Percentiles rank a stretch among this genome's conserved stretches.
These are phyloP conservation scores for Steinernema feltiae DNA, from an alignment of 1,140 invertebrate genomes.

Conservation along the genomic window DNA sequence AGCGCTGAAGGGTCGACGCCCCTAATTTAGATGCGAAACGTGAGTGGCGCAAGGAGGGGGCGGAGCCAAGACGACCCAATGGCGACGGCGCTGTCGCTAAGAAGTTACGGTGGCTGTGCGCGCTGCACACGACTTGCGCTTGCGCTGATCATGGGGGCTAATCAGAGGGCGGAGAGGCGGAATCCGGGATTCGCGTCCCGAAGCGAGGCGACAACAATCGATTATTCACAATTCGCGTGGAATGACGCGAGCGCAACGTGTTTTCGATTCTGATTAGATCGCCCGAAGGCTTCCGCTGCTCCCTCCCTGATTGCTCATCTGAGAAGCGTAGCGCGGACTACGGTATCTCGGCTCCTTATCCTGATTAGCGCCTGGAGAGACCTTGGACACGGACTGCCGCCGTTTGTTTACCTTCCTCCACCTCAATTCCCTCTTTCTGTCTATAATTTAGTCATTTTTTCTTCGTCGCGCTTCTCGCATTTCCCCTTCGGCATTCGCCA, in stretches of 20 bases:
- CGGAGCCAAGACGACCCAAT: slow-evolving; percentile 23
- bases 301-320: not conserved
- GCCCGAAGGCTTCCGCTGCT: no score
- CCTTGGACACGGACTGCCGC: not conserved
- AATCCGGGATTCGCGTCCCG: no score
- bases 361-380: not conserved
- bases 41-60: slow-evolving; percentile 11
- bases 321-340: not conserved
- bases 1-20: not conserved
- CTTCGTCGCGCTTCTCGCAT: not conserved
- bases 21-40: not conserved
- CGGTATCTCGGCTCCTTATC: not conserved
- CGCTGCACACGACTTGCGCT: no score
- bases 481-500: not conserved
- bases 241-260: not conserved
- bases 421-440: not conserved
- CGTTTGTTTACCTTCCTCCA: not conserved
- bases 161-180: not conserved
- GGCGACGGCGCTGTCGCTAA: not conserved
- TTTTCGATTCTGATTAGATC: not conserved
- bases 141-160: no score
- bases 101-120: not conserved
- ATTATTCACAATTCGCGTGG: not conserved
- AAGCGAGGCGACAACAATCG: not conserved
- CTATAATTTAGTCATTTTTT: not conserved